Conservation (phyloP, 2,888 invertebrate species). For the Alviniconcha strummeri region DNA sequence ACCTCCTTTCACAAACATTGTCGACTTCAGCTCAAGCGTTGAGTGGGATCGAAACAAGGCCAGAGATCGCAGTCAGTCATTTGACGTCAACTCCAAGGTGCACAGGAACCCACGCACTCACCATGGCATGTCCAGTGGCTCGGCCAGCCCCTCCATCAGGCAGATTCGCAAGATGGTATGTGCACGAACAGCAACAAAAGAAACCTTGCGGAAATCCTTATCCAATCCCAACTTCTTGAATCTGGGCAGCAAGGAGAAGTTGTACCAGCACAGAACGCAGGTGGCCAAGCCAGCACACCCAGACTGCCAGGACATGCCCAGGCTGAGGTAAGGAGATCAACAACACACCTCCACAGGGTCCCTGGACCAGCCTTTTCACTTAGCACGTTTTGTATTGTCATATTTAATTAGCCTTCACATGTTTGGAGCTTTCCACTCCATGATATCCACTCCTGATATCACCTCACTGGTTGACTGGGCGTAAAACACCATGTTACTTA, state of each 20-base stretch:
- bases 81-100: constrained; percentile 35
- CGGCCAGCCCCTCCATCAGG: constrained; percentile 27
- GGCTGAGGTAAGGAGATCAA: constrained; percentile 10
- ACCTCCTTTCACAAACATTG: constrained; percentile 59
- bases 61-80: constrained; percentile 43
- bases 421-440: too few relatives aligned
- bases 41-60: constrained; percentile 38
- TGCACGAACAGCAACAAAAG: constrained; percentile 35
- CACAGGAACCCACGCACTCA: not conserved
- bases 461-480: too few relatives aligned
- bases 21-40: constrained; percentile 55
- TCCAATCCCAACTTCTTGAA: constrained; percentile 67
- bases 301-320: constrained; percentile 11
- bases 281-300: constrained; percentile 36
- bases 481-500: too few relatives aligned
- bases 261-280: constrained; percentile 48
- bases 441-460: too few relatives aligned
- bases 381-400: too few relatives aligned
- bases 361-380: too few relatives aligned
- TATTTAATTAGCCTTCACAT: too few relatives aligned
- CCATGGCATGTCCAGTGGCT: not conserved
- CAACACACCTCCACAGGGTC: not conserved
- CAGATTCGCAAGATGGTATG: constrained; percentile 44
- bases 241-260: constrained; percentile 56
- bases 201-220: constrained; percentile 56